Percentiles rank a stretch among this genome's conserved stretches.
phyloP scores from a whole-genome alignment of 2,888 invertebrate genomes.

The Troides helena region DNA sequence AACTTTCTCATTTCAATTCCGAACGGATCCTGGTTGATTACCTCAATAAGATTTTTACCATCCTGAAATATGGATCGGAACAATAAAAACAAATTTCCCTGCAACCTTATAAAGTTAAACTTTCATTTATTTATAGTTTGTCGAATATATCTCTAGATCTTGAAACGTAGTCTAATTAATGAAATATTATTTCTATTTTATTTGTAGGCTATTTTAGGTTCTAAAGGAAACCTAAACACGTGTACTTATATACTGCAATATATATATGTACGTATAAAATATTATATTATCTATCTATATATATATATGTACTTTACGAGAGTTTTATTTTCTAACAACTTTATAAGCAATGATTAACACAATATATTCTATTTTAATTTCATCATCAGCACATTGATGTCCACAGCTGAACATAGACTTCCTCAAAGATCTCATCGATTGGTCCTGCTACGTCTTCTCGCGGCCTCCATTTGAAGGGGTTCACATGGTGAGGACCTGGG shows the following conservation, averaged over 20 bases:
- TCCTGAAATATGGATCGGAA: neutral
- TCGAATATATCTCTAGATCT: neutral
- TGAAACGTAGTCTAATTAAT: neutral
- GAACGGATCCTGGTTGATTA: neutral
- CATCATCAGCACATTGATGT: too few relatives aligned
- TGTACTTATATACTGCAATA: neutral
- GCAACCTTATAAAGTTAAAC: neutral
- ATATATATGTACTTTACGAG: too few relatives aligned
- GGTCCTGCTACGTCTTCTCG: too few relatives aligned
- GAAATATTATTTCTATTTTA: neutral
- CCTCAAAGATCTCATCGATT: too few relatives aligned
- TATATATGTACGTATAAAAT: too few relatives aligned
- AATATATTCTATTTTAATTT: too few relatives aligned
- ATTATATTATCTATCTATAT: too few relatives aligned
- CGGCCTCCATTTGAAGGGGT: too few relatives aligned
- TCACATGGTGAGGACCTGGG: too few relatives aligned
- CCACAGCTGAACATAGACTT: too few relatives aligned
- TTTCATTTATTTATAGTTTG: conserved; percentile 3
- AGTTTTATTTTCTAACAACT: too few relatives aligned
- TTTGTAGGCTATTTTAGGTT: neutral
- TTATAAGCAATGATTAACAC: too few relatives aligned
- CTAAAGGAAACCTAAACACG: neutral
- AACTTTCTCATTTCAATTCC: neutral
- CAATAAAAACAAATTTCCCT: neutral
- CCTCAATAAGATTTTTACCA: neutral